Evolutionary conservation across 2,797 vertebrate genomes (phyloP).

Genomic region (Lepilemur ruficaudatus): DNA sequence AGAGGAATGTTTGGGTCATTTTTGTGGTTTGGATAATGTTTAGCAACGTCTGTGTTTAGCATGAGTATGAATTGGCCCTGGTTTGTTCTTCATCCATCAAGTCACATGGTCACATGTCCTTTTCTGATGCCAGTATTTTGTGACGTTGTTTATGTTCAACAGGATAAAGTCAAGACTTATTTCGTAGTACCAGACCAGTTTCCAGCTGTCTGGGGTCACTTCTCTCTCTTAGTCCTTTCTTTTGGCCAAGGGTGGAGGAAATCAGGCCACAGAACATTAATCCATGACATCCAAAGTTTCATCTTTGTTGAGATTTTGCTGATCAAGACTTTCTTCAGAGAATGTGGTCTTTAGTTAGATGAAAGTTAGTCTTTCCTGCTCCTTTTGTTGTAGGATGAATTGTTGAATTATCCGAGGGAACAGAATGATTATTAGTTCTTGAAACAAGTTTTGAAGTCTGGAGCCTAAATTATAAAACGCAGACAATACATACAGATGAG

Average conservation of each 20-base stretch:
- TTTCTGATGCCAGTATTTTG: not conserved
- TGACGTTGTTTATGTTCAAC: not conserved
- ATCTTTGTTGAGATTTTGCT: not conserved
- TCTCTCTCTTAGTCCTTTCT: not conserved
- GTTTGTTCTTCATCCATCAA: not conserved
- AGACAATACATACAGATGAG: not conserved
- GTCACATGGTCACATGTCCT: not conserved
- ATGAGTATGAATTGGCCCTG: not conserved
- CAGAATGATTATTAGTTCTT: not conserved
- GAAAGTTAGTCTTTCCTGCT: not conserved
- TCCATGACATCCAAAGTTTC: not conserved
- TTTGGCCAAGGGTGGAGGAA: not conserved
- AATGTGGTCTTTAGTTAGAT: not conserved
- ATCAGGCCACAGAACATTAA: not conserved
- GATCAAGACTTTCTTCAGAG: not conserved
- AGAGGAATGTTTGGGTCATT: not conserved
- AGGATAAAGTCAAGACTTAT: not conserved
- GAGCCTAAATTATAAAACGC: not conserved
- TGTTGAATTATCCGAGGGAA: not conserved
- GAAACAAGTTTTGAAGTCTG: not conserved
- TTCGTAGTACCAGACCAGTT: not conserved
- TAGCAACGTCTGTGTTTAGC: not conserved
- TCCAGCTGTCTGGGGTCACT: not conserved
- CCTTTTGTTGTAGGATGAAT: not conserved
- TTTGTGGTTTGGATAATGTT: not conserved